Evolutionary conservation across 53 echinoderm and acorn worm species (phyloP).

Genomic region (Zoroaster sp.): DNA sequence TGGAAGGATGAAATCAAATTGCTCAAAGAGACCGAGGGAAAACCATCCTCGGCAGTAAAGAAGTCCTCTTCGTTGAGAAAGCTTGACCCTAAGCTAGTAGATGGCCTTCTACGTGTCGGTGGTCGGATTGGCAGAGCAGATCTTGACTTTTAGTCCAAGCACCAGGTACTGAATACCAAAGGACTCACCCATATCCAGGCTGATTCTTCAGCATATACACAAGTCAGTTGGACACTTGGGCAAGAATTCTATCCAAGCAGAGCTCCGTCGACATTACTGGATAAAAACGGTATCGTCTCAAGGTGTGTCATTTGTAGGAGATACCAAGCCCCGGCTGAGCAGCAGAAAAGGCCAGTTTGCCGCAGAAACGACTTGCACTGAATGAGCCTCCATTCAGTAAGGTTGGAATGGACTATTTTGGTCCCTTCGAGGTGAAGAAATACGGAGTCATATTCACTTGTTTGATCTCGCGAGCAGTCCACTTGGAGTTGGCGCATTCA

Average conservation of each 20-base stretch:
- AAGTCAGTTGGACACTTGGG: conserved; percentile 48
- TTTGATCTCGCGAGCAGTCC: conserved; percentile 45
- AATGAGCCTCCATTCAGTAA: conserved; percentile 43
- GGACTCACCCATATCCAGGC: not conserved
- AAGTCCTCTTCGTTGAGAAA: not conserved
- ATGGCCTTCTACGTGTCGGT: conserved; percentile 42
- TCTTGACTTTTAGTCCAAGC: conserved; percentile 18
- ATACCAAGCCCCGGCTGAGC: conserved; percentile 36
- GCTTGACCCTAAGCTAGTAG: not conserved
- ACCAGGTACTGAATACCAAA: conserved; percentile 35
- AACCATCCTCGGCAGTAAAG: not conserved
- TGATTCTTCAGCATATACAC: conserved; percentile 52
- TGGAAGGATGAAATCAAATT: not conserved
- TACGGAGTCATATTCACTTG: conserved; percentile 73
- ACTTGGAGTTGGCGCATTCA: conserved; percentile 41
- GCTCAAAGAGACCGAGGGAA: not conserved
- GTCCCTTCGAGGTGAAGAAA: conserved; percentile 55
- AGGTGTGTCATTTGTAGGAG: conserved; percentile 38
- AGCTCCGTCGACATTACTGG: conserved; percentile 54
- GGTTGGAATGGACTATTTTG: conserved; percentile 60
- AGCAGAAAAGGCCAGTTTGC: conserved; percentile 56
- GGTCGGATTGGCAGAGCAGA: conserved; percentile 24
- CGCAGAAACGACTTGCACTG: conserved; percentile 13
- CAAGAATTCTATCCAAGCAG: conserved; percentile 26
- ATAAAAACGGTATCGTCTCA: conserved; percentile 16